These are phyloP conservation scores for Barypeithes pellucidus DNA, from an alignment of 2,888 invertebrate species.

Conservation along the genomic window DNA sequence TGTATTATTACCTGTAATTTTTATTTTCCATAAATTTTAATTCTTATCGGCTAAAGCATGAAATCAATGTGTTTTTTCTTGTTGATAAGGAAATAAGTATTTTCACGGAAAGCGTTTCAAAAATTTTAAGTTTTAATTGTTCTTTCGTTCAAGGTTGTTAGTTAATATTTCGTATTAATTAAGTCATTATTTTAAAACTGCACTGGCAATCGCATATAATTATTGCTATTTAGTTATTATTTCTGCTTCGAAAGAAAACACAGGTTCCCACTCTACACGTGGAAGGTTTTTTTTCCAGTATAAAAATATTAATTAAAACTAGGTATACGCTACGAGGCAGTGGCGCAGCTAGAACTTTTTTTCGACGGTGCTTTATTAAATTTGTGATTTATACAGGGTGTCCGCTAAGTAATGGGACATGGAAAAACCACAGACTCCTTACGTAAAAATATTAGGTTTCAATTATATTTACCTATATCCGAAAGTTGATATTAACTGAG, in stretches of 20 bases:
- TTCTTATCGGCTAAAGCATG: slow-evolving; percentile 43
- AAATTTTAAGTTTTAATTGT: slow-evolving; percentile 34
- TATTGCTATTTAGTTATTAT: slow-evolving; percentile 41
- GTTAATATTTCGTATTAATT: slow-evolving; percentile 43
- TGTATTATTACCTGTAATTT: slow-evolving; percentile 41
- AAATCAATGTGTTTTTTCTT: slow-evolving; percentile 50
- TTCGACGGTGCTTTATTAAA: too few relatives aligned
- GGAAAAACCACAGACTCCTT: too few relatives aligned
- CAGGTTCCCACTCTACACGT: slow-evolving; percentile 23
- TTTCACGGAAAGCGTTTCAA: slow-evolving; percentile 40
- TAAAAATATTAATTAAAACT: too few relatives aligned
- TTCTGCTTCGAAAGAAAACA: slow-evolving; percentile 40
- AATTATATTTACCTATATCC: too few relatives aligned
- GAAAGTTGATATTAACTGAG: too few relatives aligned
- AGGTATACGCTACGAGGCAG: too few relatives aligned
- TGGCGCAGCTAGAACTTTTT: too few relatives aligned
- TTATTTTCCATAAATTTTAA: slow-evolving; percentile 51
- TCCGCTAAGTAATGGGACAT: too few relatives aligned
- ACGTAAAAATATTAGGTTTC: too few relatives aligned
- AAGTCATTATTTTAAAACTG: slow-evolving; percentile 41
- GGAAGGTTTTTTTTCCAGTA: slow-evolving; percentile 19
- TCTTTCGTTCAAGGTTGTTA: slow-evolving; percentile 48
- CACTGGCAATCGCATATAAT: slow-evolving; percentile 34
- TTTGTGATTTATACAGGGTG: too few relatives aligned
- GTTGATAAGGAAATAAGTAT: slow-evolving; percentile 44